Conservation (phyloP, 2,797 vertebrate species). For the Chaetodon trifasciatus region DNA sequence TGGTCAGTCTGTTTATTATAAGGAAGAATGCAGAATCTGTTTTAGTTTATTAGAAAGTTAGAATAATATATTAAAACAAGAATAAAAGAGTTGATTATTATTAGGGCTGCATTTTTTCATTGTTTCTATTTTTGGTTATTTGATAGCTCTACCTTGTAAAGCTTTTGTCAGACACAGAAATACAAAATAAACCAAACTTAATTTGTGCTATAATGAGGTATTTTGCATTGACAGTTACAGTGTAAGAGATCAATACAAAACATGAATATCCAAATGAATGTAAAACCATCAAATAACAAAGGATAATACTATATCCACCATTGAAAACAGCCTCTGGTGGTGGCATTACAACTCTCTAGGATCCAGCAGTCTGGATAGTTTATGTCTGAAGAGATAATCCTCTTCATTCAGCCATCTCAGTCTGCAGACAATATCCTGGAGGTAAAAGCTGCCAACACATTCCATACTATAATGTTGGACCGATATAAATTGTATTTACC, state of each 20-base stretch:
- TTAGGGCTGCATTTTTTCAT: neutral
- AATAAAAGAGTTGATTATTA: neutral
- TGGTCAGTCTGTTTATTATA: neutral
- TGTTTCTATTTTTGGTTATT: neutral
- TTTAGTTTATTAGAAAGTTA: neutral
- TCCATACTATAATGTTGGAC: slow-evolving; percentile 90
- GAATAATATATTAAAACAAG: neutral
- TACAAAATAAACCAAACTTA: neutral
- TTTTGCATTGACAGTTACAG: slow-evolving; percentile 22
- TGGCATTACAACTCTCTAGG: slow-evolving; percentile 67
- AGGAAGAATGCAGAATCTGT: neutral
- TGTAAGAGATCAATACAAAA: slow-evolving; percentile 49
- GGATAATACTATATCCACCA: slow-evolving; percentile 53
- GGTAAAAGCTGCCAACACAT: slow-evolving; percentile 87
- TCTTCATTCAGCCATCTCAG: slow-evolving; percentile 73
- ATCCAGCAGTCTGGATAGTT: slow-evolving; percentile 68
- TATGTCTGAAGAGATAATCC: slow-evolving; percentile 76
- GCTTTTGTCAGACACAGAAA: neutral
- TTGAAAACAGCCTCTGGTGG: slow-evolving; percentile 56
- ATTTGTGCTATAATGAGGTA: slow-evolving; percentile 33
- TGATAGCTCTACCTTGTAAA: neutral
- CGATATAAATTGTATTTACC: slow-evolving; percentile 93
- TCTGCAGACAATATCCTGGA: slow-evolving; percentile 78
- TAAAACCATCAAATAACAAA: slow-evolving; percentile 64
- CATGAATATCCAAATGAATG: slow-evolving; percentile 47